Evolutionary conservation across 2,888 invertebrate genomes (phyloP), one percentile per base, ranked within the genome.

Genomic region (Drosophila cracens): DNA sequence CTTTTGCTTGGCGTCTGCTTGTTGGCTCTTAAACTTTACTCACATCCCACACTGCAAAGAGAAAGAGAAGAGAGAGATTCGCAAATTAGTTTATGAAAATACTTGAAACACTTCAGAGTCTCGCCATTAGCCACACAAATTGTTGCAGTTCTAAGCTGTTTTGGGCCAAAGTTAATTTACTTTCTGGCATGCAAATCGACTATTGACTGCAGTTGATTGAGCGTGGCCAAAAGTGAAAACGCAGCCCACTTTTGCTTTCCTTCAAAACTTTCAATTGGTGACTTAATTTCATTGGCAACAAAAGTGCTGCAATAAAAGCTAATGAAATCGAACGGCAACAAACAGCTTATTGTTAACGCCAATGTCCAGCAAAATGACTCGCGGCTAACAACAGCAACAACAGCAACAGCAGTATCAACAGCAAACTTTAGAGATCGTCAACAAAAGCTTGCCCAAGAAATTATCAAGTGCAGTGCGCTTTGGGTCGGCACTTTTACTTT

Each of bases 391-490:
- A 25, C 38, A 71, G 48, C 57, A 71, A 10, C 56, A 52, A 18
- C 34, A 59, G 7, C 59, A 60, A 18, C 54, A 48, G 2, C 46
- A 46, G 21, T 21, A 62, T 16, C 36, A 73, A 52, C 38, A 21
- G 53, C 46, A 33, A 54, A 62, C 18, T 61, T 33, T 70, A 43
- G 48, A 62, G 63, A 67, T 48, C 56, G 70, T 64, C 61, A 71
- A 74, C 76, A 33, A 56, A n/a, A 70, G 64, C 71, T 75, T 81
- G 79, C 70, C 58, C 62, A 80, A 89, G 89, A 90, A 87, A 87
- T 89, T 90, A 87, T 90, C 89, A 87, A 87, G 89, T 87, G 90
- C 87, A 90, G 71, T 74, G 61, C n/a, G 71, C 85, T 79, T 76
- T 79, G 82, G 46, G 84, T 76, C 76, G 83, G 56, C 85, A 84